phyloP scores from a whole-genome alignment of 2,113 vertebrate genomes.

The Diphyllodes magnificus region DNA sequence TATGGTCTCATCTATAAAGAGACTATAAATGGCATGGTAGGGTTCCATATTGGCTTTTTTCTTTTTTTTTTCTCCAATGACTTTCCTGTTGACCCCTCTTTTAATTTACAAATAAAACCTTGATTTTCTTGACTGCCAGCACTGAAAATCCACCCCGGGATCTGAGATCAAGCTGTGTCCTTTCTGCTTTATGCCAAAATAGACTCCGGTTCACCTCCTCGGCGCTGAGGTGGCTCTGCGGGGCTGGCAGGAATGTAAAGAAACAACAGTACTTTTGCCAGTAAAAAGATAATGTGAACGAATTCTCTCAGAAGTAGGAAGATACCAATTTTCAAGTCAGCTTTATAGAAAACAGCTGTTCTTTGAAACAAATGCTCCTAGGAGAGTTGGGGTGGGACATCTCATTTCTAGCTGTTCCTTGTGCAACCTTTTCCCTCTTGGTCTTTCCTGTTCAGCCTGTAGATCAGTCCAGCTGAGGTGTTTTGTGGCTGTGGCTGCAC shows the following conservation, averaged over 20 bases:
- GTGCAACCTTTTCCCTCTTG: neutral
- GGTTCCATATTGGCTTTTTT: constrained; percentile 4
- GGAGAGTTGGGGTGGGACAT: neutral
- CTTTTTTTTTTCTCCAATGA: neutral
- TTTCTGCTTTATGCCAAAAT: constrained; percentile 53
- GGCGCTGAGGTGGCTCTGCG: neutral
- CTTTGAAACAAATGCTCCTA: neutral
- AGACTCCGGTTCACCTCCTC: constrained; percentile 13
- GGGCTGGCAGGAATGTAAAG: constrained; percentile 21
- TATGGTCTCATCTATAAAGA: neutral
- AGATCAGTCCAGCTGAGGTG: neutral
- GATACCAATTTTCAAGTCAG: constrained; percentile 28
- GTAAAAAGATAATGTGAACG: constrained; percentile 25
- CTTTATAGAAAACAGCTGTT: constrained; percentile 15
- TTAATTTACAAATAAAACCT: constrained; percentile 46
- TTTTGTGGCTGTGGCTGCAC: neutral
- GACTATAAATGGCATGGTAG: constrained; percentile 11
- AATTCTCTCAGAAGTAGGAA: constrained; percentile 15
- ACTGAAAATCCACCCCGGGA: constrained; percentile 27
- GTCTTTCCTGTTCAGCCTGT: neutral
- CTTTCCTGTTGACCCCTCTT: constrained; percentile 27
- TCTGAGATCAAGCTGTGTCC: constrained; percentile 40
- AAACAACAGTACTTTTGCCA: constrained; percentile 20
- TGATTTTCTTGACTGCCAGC: constrained; percentile 3
- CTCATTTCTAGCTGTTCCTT: neutral